A percentile compares a stretch with the other conserved stretches of the same genome.
Evolutionary conservation across 2,797 vertebrate genomes (phyloP).

Genomic region (Coendou prehensilis): DNA sequence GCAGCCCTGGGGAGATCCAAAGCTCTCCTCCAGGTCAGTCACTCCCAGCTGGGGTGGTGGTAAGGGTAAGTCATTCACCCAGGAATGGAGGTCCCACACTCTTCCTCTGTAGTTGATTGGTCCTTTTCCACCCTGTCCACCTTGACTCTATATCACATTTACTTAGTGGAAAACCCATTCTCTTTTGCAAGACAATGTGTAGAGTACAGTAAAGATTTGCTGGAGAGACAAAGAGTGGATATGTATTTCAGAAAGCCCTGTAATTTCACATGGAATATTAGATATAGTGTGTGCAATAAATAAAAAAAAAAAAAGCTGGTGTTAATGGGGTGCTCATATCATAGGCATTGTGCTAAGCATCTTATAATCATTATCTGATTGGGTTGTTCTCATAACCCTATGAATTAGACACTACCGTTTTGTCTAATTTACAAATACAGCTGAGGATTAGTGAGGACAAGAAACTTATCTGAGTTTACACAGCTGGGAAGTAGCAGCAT

Average conservation of each 20-base stretch:
- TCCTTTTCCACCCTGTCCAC: not conserved
- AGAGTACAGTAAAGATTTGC: not conserved
- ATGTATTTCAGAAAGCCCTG: conserved; percentile 34
- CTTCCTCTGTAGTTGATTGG: not conserved
- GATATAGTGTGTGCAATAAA: not conserved
- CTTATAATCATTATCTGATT: conserved; percentile 7
- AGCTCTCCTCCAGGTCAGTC: not conserved
- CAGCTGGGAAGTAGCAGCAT: not conserved
- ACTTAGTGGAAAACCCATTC: not conserved
- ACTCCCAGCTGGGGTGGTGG: not conserved
- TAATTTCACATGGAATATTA: not conserved
- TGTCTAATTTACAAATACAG: not conserved
- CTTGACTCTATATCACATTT: not conserved
- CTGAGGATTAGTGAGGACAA: not conserved
- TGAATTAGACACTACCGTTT: conserved; percentile 9
- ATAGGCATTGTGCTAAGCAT: not conserved
- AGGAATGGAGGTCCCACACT: too few relatives aligned
- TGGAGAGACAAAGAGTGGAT: not conserved
- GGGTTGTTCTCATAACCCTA: not conserved
- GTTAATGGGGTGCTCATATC: not conserved
- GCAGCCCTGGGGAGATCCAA: not conserved
- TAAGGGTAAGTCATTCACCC: not conserved
- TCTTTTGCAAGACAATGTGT: not conserved
- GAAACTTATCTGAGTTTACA: not conserved
- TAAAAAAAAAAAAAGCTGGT: conserved; percentile 13